phyloP scores from a whole-genome alignment of 2,888 invertebrate species.

The Drosophila niveifrons region DNA sequence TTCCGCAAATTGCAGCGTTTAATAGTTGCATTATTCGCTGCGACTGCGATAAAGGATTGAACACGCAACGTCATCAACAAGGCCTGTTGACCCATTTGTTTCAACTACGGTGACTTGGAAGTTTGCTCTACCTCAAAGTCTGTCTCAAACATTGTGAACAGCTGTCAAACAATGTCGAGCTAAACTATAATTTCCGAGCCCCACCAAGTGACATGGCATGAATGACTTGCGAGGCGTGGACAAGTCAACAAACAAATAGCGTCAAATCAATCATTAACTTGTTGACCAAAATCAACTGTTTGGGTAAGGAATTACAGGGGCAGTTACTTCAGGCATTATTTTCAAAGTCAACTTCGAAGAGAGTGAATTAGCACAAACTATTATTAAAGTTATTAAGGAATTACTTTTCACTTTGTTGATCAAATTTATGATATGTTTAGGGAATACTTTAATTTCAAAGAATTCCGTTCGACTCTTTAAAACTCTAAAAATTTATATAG shows the following conservation, averaged over 20 bases:
- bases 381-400: not conserved
- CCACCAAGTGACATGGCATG: conserved; percentile 58
- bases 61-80: conserved; percentile 54
- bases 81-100: conserved; percentile 56
- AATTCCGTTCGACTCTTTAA: too few relatives aligned
- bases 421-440: too few relatives aligned
- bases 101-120: conserved; percentile 18
- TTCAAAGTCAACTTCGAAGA: not conserved
- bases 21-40: conserved; percentile 59
- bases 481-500: too few relatives aligned
- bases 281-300: conserved; percentile 7
- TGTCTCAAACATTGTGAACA: conserved; percentile 35
- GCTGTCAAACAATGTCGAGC: conserved; percentile 38
- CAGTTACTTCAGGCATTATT: not conserved
- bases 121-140: conserved; percentile 6
- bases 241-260: conserved; percentile 16
- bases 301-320: not conserved
- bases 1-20: conserved; percentile 69
- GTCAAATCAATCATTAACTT: conserved; percentile 2
- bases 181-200: conserved; percentile 62
- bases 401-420: too few relatives aligned
- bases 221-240: conserved; percentile 22
- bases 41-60: conserved; percentile 57
- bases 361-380: not conserved
- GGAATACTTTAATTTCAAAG: too few relatives aligned